Base-by-base conservation (phyloP, 2,888 invertebrate species). In the Melipona bicolor region DNA sequence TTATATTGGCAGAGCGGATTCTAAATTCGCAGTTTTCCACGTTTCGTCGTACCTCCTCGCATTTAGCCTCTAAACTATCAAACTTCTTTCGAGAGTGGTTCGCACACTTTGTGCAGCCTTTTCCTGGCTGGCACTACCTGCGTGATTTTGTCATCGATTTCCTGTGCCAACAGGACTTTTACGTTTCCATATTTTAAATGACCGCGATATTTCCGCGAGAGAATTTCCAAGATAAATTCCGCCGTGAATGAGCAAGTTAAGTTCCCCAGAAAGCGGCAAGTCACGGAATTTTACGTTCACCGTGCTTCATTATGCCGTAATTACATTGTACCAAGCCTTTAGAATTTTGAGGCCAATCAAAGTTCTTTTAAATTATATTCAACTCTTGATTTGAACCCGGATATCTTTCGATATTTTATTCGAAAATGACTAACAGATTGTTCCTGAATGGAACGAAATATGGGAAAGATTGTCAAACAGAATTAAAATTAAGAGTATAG, bases 111-210 rank as follows among this genome's bases (percentile, higher is more conserved):
- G 13, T 54, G 43, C 50, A 65, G 27, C 83, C 74, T 71, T 83
- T 71, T 74, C n/a, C 62, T n/a, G 77, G 0, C 83, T 83, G 77
- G 65, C 32, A 32, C 32, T 77, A 83, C 70, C 70, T 24, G 62
- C 32, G 27, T 27, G 75, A 84, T 78, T 83, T 83, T 56, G 82
- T 50, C 77, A 77, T 73, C 78, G 74, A 83, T 84, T 77, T 75
- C 50, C 21, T 61, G 27, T n/a, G 17, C 21, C 32, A 43, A n/a
- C 50, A 15, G 27, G 24, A 69, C 43, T 81, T 27, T 13, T 43
- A n/a, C 24, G n/a, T 43, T 17, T 49, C 19, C 43, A 32, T 79
- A 70, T 59, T 5, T n/a, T 27, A 56, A 64, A 64, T 62, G 21
- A 79, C 50, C 50, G 21, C 61, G 13, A 59, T 13, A 36, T n/a